Conservation (phyloP, 2,888 invertebrate species). For the Nineta flava region DNA sequence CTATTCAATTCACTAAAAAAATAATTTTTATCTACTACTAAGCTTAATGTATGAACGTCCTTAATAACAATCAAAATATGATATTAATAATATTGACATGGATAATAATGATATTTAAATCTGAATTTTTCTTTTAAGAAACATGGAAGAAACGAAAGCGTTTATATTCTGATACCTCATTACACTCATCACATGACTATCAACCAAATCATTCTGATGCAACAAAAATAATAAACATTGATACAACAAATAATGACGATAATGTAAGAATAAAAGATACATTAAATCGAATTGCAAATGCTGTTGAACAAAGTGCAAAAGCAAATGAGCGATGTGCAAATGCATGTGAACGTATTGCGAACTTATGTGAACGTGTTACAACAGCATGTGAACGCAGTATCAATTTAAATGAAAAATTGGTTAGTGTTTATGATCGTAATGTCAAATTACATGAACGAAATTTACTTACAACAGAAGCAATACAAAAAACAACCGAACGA, state of each 20-base stretch:
- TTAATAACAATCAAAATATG: too few species aligned
- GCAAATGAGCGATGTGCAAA: conserved; percentile 1
- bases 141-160: conserved; percentile 2
- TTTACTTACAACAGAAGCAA: background rate
- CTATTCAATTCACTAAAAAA: too few species aligned
- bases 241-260: background rate
- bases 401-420: background rate
- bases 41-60: too few species aligned
- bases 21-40: too few species aligned
- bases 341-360: background rate
- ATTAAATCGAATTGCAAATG: conserved; percentile 1
- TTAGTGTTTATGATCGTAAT: background rate
- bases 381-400: background rate
- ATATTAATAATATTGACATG: too few species aligned
- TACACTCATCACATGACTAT: background rate
- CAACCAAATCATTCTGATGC: background rate
- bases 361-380: background rate
- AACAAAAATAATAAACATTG: background rate
- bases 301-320: conserved; percentile 1
- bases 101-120: too few species aligned
- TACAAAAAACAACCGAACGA: background rate
- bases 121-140: background rate
- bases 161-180: background rate
- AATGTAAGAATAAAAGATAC: background rate
- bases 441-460: background rate